Evolutionary conservation across 2,888 invertebrate species (phyloP), one percentile per base, ranked within the genome.

Genomic region (Athetis lepigone): DNA sequence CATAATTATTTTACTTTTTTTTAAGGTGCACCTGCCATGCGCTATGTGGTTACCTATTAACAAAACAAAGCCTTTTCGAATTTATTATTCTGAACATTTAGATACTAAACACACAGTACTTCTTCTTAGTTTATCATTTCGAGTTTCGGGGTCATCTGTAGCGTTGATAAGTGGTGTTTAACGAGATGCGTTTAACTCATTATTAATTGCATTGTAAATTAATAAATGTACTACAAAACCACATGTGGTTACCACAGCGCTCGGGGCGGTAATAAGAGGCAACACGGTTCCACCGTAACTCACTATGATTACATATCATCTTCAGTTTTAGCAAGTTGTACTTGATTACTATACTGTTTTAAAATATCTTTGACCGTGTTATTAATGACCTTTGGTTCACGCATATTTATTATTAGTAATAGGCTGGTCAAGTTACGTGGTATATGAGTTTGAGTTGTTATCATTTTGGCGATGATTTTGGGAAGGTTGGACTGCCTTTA

Each of bases 141-240:
- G n/a, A n/a, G n/a, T n/a, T n/a, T n/a, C n/a, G n/a, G n/a, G n/a
- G n/a, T n/a, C n/a, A n/a, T n/a, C n/a, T n/a, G n/a, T n/a, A n/a
- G n/a, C n/a, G n/a, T n/a, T n/a, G n/a, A n/a, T n/a, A n/a, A n/a
- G n/a, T n/a, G n/a, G n/a, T n/a, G n/a, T n/a, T n/a, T n/a, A n/a
- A n/a, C n/a, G n/a, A 69, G 54, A 39, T 46, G 36, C 33, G 21
- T 33, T 11, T 0, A 50, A 39, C 40, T 54, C 27, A 46, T 51
- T 69, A 57, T 57, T 69, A 75, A 75, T 71, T 42, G 57, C 70
- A 51, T 42, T 49, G 52, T 61, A 45, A 75, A 71, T 69, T 33
- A 70, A 42, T 46, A 45, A 37, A 42, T 50, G 37, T 18, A 13
- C 19, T 16, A 46, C 36, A 23, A 19, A 42, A 59, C 21, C 13